These are phyloP conservation scores for Cervus canadensis DNA, from an alignment of 2,113 vertebrate genomes.

Conservation along the genomic window DNA sequence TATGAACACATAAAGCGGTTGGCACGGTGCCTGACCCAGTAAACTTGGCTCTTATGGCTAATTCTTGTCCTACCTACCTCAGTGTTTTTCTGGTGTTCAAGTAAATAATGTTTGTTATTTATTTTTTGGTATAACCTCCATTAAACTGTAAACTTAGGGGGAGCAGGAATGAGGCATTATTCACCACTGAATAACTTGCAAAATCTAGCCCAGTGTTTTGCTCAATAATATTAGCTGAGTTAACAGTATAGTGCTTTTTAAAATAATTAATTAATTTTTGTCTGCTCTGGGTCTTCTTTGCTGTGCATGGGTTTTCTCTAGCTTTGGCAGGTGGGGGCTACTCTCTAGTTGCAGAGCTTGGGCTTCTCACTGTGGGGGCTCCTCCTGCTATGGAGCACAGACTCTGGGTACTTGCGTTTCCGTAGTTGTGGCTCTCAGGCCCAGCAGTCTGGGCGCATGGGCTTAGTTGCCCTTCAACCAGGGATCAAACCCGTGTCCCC, in stretches of 20 bases:
- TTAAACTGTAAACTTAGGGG: not conserved
- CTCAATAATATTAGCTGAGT: not conserved
- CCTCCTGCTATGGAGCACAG: not conserved
- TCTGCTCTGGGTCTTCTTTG: not conserved
- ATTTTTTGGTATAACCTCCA: not conserved
- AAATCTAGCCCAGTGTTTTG: not conserved
- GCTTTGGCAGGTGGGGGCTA: not conserved
- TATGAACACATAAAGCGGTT: not conserved
- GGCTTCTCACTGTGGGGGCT: not conserved
- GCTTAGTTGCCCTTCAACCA: not conserved
- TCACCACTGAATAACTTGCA: not conserved
- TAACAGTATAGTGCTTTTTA: not conserved
- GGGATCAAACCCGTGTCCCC: not conserved
- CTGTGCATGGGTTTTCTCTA: not conserved
- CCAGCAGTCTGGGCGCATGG: not conserved
- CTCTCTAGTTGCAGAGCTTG: not conserved
- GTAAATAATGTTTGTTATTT: not conserved
- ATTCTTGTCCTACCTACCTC: not conserved
- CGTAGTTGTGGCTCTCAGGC: not conserved
- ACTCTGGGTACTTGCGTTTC: not conserved
- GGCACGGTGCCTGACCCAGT: not conserved
- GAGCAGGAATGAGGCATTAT: not conserved
- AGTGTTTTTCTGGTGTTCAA: not conserved
- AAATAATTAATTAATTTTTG: not conserved
- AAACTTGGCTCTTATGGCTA: not conserved